Evolutionary conservation across 2,888 invertebrate genomes (phyloP).

Genomic region (Meiosimyza platycephala): DNA sequence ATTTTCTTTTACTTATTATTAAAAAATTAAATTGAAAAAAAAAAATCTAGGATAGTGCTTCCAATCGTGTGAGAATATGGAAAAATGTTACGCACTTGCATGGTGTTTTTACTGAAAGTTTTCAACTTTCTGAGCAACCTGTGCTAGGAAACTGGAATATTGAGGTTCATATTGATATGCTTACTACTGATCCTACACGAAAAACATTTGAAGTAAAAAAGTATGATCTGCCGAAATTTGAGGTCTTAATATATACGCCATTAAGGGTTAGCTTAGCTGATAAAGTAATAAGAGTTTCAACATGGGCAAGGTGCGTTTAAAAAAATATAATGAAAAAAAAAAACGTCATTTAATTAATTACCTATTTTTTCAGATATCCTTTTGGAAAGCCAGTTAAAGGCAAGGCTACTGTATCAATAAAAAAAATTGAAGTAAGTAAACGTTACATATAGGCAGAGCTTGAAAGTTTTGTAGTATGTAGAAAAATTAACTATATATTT

Average conservation of each 20-base stretch:
- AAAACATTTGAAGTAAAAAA: constrained; percentile 49
- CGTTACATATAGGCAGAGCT: too few species aligned
- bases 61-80: constrained; percentile 83
- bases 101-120: constrained; percentile 78
- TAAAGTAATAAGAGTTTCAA: not conserved
- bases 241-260: constrained; percentile 37
- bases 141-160: constrained; percentile 90
- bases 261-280: constrained; percentile 11
- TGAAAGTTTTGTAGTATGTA: too few species aligned
- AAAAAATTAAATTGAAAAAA: too few species aligned
- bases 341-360: too few species aligned
- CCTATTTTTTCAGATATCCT: not conserved
- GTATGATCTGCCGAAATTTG: constrained; percentile 49
- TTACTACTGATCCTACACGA: constrained; percentile 1
- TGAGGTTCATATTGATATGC: constrained; percentile 68
- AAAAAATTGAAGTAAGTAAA: not conserved
- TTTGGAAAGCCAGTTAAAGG: constrained; percentile 36
- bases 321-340: too few species aligned
- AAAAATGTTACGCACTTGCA: constrained; percentile 73
- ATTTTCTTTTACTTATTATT: too few species aligned
- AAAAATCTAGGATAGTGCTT: constrained; percentile 70
- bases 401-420: not conserved
- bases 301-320: constrained; percentile 16
- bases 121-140: constrained; percentile 69
- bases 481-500: too few species aligned